Percentiles rank a stretch among this genome's conserved stretches.
Conservation (phyloP, 2,113 vertebrate genomes). For the Eudyptes chrysolophus region DNA sequence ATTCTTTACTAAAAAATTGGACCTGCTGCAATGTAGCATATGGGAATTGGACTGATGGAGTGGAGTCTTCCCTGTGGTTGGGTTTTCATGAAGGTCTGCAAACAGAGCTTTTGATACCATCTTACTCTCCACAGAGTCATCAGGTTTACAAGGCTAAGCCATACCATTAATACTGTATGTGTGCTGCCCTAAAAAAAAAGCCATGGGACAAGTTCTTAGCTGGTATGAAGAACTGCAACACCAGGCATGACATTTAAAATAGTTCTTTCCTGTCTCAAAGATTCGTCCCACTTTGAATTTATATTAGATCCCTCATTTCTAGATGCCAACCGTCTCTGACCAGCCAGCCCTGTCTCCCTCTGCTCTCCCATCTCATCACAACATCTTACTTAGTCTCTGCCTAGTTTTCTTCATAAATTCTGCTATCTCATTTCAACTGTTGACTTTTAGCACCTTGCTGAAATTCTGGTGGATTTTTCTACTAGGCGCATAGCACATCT, state of each 20-base stretch:
- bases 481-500: fast-evolving
- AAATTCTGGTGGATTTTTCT: not conserved
- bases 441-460: not conserved
- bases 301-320: not conserved
- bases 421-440: not conserved
- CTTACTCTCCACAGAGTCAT: not conserved
- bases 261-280: not conserved
- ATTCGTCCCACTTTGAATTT: not conserved
- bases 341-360: not conserved
- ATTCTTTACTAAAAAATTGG: not conserved
- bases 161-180: not conserved
- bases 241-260: not conserved
- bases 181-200: not conserved
- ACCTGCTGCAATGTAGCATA: not conserved
- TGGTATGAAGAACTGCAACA: not conserved
- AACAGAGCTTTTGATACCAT: not conserved
- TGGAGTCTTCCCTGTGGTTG: not conserved
- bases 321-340: not conserved
- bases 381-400: not conserved
- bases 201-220: not conserved
- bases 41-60: not conserved
- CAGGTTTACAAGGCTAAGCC: not conserved
- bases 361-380: not conserved
- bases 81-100: not conserved
- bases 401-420: not conserved